Base-by-base conservation (phyloP, 2,888 invertebrate genomes). In the Alloscopus bannaensis region DNA sequence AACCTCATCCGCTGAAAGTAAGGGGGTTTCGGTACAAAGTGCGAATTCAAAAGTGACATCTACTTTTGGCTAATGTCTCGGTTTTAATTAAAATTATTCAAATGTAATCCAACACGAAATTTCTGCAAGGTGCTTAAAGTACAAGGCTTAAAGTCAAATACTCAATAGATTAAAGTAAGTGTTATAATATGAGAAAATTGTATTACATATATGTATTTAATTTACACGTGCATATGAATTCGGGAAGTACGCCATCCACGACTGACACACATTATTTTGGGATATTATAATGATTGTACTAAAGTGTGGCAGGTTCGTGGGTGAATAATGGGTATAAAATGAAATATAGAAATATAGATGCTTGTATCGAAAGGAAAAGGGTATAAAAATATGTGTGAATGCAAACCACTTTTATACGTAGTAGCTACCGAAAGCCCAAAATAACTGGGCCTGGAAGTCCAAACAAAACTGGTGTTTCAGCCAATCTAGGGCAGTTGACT, bases 401-500 rank as follows among this genome's bases (percentile, higher is more conserved):
- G 36, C 36, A 36, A 6, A 36, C 6, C 8, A 36, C 13, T 50
- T 22, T 8, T n/a, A 50, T 18, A 20, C 11, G 36, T 50, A 50
- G 50, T 11, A 45, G 24, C 64, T 72, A 72, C 31, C 52, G 75
- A 50, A 55, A 71, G 55, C 78, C 78, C 64, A 78, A 78, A 70
- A 78, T 71, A 78, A 71, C 78, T 31, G 78, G 71, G 20, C 57
- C 71, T 45, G 70, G 71, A 31, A 70, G 71, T 24, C 70, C 70
- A 26, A 71, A 18, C 22, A 70, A 65, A 31, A 57, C 22, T 59
- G 65, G 70, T 31, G 31, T 16, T 26, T 40, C 65, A n/a, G 20
- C 31, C 36, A 71, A 78, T 59, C 57, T 71, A 65, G 78, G 71
- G 50, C 70, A 78, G 16, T 59, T 71, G n/a, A 78, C 59, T 78